A percentile compares a stretch with the other conserved stretches of the same genome.
phyloP scores from a whole-genome alignment of 1,140 invertebrate species.

The Lysiphlebus fabarum region DNA sequence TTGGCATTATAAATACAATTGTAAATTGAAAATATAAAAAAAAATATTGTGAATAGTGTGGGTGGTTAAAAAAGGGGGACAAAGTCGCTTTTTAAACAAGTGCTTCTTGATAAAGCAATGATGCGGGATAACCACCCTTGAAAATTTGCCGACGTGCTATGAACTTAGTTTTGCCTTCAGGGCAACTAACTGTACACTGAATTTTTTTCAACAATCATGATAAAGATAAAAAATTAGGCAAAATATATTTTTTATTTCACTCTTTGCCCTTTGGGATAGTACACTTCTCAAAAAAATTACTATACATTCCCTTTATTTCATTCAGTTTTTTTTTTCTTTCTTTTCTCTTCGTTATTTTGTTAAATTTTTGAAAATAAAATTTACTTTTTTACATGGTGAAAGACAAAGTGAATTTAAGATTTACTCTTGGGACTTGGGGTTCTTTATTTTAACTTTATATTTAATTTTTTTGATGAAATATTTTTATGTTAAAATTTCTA shows the following conservation, averaged over 20 bases:
- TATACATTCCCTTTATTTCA: conserved; percentile 16
- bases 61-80: conserved; percentile 33
- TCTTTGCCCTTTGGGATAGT: conserved; percentile 1
- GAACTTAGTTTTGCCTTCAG: background rate
- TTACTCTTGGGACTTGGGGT: conserved; percentile 5
- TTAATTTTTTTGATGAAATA: no score
- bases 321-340: no score
- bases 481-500: background rate
- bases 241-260: conserved; percentile 6
- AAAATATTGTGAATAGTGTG: conserved; percentile 2
- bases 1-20: background rate
- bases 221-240: no score
- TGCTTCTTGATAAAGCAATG: conserved; percentile 57
- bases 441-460: no score
- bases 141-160: conserved; percentile 36
- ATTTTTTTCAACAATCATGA: background rate
- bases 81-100: conserved; percentile 55
- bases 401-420: conserved; percentile 9
- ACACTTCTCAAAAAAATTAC: conserved; percentile 10
- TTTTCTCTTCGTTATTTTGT: conserved; percentile 33
- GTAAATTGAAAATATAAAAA: background rate
- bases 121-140: conserved; percentile 46
- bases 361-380: conserved; percentile 31
- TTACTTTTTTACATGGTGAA: conserved; percentile 7
- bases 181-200: conserved; percentile 4